Conservation (phyloP, 2,113 vertebrate species). For the Stegastes partitus region DNA sequence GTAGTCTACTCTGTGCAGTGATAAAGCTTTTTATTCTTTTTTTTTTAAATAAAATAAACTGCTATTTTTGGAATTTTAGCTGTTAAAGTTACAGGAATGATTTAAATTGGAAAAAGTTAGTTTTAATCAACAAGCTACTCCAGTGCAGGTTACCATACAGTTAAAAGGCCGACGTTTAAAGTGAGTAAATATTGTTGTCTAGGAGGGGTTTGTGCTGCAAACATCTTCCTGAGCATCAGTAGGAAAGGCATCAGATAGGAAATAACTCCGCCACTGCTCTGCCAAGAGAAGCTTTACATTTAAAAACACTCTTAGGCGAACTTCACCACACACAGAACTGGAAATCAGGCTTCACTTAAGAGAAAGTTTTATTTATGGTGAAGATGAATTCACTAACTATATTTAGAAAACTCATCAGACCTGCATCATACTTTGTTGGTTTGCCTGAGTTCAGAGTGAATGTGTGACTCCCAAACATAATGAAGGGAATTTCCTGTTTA, state of each 20-base stretch:
- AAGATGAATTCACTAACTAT: not conserved
- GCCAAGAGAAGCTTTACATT: not conserved
- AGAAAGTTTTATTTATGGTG: not conserved
- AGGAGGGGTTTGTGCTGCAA: not conserved
- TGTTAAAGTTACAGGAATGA: not conserved
- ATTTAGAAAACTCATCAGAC: not conserved
- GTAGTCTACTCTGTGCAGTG: not conserved
- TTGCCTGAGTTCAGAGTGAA: slow-evolving; percentile 9
- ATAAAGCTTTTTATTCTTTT: not conserved
- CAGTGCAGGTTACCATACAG: not conserved
- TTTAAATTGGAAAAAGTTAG: not conserved
- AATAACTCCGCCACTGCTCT: not conserved
- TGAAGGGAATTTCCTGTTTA: slow-evolving; percentile 64
- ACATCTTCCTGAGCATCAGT: not conserved
- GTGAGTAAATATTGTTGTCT: not conserved
- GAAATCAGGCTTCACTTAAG: not conserved
- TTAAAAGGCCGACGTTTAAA: not conserved
- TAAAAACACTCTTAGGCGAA: not conserved
- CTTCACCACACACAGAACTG: not conserved
- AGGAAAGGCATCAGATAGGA: not conserved
- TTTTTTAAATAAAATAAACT: no score
- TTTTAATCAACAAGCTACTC: not conserved
- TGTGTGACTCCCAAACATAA: slow-evolving; percentile 25
- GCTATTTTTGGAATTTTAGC: not conserved
- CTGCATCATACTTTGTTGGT: not conserved